Percentiles rank a stretch among this genome's conserved stretches.
Evolutionary conservation across 2,888 invertebrate genomes (phyloP).

Genomic region (Abrostola tripartita): DNA sequence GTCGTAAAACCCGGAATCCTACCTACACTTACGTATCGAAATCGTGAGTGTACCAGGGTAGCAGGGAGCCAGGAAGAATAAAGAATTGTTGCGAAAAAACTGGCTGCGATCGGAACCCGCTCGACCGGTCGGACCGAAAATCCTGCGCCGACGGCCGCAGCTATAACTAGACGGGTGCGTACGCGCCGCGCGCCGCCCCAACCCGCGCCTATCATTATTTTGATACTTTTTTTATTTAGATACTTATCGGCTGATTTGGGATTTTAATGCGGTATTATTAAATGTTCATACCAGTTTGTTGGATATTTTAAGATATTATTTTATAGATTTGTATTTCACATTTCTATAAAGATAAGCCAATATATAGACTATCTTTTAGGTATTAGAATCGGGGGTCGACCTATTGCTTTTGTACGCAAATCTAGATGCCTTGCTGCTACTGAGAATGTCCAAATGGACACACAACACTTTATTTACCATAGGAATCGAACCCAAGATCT

Average conservation of each 20-base stretch:
- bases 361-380: too few species aligned
- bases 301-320: conserved; percentile 5
- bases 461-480: too few species aligned
- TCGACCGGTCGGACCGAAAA: conserved; percentile 68
- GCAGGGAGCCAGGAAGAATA: conserved; percentile 68
- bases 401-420: too few species aligned
- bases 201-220: conserved; percentile 32
- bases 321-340: background rate
- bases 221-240: conserved; percentile 41
- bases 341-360: background rate
- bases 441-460: too few species aligned
- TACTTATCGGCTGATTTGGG: conserved; percentile 50
- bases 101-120: conserved; percentile 58
- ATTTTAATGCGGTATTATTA: conserved; percentile 39
- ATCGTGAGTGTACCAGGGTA: conserved; percentile 59
- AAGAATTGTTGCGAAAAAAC: conserved; percentile 75
- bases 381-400: too few species aligned
- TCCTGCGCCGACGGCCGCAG: conserved; percentile 41
- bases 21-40: conserved; percentile 50
- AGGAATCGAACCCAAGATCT: too few species aligned
- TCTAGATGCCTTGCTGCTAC: too few species aligned
- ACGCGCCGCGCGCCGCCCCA: conserved; percentile 19
- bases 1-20: background rate
- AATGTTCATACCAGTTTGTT: conserved; percentile 26
- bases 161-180: conserved; percentile 6